These are phyloP conservation scores for Synanthedon andrenaeformis DNA, from an alignment of 2,888 invertebrate genomes.

Conservation along the genomic window DNA sequence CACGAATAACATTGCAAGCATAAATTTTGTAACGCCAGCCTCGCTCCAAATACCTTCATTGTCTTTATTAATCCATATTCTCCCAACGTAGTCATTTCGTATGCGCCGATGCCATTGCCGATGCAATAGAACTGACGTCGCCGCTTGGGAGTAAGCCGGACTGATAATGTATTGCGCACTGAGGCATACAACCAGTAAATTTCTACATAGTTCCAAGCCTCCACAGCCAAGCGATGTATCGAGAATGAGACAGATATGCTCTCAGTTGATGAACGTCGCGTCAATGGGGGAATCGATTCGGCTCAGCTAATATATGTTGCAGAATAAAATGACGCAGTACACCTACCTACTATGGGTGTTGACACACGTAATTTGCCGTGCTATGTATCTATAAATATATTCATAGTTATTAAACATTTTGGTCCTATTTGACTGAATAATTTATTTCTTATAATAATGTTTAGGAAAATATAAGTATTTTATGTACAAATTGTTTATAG, in stretches of 20 bases:
- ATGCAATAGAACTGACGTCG: constrained; percentile 31
- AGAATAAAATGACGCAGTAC: neutral
- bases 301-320: neutral
- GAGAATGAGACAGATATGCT: constrained; percentile 27
- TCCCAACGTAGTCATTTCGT: constrained; percentile 24
- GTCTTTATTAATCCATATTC: neutral
- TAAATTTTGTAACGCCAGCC: neutral
- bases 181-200: constrained; percentile 32
- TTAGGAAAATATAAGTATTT: too few relatives aligned
- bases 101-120: constrained; percentile 35
- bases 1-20: neutral
- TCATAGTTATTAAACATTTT: too few relatives aligned
- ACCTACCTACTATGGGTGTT: too few relatives aligned
- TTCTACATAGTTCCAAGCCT: constrained; percentile 14
- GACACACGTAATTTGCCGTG: too few relatives aligned
- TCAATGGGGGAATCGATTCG: neutral
- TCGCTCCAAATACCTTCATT: neutral
- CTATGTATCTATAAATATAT: too few relatives aligned
- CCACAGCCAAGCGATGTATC: constrained; percentile 14
- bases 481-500: too few relatives aligned
- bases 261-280: constrained; percentile 21
- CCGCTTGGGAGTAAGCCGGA: constrained; percentile 22
- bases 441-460: too few relatives aligned
- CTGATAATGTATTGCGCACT: constrained; percentile 35
- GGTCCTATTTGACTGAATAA: too few relatives aligned